These are phyloP conservation scores for Cataglyphis altisquamis DNA, from an alignment of 2,888 invertebrate genomes.

Conservation along the genomic window DNA sequence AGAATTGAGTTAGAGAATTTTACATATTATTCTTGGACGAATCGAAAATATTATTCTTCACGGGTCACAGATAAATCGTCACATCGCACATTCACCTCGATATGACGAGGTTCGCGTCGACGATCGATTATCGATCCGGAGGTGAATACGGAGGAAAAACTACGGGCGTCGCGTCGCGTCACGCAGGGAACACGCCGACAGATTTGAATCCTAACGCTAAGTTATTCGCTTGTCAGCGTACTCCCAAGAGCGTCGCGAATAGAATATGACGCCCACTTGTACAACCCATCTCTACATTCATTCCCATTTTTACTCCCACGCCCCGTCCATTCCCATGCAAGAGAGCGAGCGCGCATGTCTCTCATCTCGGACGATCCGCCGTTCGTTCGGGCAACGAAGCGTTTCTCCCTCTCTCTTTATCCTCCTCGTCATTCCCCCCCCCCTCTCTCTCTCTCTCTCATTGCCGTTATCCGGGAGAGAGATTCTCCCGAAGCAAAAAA, in stretches of 20 bases:
- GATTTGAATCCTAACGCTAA: conserved; percentile 55
- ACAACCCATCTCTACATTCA: conserved; percentile 57
- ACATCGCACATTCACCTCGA: conserved; percentile 33
- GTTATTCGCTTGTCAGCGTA: conserved; percentile 54
- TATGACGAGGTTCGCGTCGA: conserved; percentile 15
- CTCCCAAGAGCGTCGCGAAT: conserved; percentile 57
- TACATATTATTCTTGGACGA: neutral
- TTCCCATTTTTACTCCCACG: conserved; percentile 57
- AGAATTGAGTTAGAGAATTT: conserved; percentile 18
- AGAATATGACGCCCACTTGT: conserved; percentile 57
- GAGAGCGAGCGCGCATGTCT: conserved; percentile 47
- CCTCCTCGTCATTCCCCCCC: neutral
- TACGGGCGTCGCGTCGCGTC: conserved; percentile 25
- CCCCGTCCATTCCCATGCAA: conserved; percentile 56
- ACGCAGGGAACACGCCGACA: conserved; percentile 29
- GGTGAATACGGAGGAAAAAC: neutral
- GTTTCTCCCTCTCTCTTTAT: conserved; percentile 4
- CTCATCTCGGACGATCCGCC: conserved; percentile 47
- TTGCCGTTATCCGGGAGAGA: neutral
- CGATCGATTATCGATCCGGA: conserved; percentile 47
- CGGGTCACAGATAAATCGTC: conserved; percentile 49
- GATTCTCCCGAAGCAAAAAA: conserved; percentile 50
- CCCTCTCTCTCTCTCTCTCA: conserved; percentile 28
- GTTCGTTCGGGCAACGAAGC: conserved; percentile 36
- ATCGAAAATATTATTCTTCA: conserved; percentile 27